These are phyloP conservation scores for Microplitis demolitor DNA, from an alignment of 1,140 invertebrate genomes.

Conservation along the genomic window DNA sequence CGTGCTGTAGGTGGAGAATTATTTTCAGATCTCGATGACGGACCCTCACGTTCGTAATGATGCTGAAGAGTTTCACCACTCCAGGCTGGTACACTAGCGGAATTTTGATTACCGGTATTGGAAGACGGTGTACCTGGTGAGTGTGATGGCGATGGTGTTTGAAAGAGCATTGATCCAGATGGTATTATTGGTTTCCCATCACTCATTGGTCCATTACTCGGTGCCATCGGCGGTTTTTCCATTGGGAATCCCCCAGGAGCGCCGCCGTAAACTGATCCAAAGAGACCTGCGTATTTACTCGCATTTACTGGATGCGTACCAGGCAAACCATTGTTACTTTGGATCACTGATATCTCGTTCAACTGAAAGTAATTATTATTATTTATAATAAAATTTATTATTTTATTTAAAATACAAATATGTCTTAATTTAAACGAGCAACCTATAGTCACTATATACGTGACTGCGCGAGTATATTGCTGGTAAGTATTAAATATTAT, in stretches of 20 bases:
- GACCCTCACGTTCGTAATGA: conserved; percentile 50
- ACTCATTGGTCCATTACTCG: conserved; percentile 48
- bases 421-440: too few species aligned
- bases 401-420: too few species aligned
- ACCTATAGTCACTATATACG: too few species aligned
- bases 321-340: conserved; percentile 60
- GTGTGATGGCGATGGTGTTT: conserved; percentile 52
- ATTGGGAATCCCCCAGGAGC: conserved; percentile 43
- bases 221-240: conserved; percentile 48
- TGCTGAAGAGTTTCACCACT: conserved; percentile 50
- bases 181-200: conserved; percentile 51
- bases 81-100: conserved; percentile 50
- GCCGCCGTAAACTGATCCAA: conserved; percentile 52
- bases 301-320: conserved; percentile 46
- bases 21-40: conserved; percentile 42
- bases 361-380: conserved; percentile 55
- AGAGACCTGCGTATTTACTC: conserved; percentile 57
- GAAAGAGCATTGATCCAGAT: conserved; percentile 55
- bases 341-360: conserved; percentile 71
- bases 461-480: too few species aligned
- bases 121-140: conserved; percentile 51
- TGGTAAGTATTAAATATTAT: too few species aligned
- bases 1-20: conserved; percentile 48
- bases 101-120: conserved; percentile 54
- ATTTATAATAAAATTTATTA: too few species aligned